Conservation (phyloP, 2,888 invertebrate genomes). For the Apodemia zela region DNA sequence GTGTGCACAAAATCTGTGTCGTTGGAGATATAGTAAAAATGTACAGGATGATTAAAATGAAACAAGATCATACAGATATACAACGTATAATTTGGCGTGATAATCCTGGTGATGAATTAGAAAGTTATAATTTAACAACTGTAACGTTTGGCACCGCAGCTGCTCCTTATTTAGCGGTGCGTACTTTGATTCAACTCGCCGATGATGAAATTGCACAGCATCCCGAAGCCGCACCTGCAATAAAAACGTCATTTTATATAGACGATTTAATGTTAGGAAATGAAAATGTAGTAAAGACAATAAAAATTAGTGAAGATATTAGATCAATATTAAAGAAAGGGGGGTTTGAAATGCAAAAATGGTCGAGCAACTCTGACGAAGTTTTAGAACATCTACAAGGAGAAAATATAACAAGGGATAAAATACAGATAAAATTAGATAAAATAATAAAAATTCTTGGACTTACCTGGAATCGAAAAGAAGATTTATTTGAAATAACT, state of each 20-base stretch:
- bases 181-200: slow-evolving; percentile 35
- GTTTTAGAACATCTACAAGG: slow-evolving; percentile 21
- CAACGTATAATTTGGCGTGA: slow-evolving; percentile 29
- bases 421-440: slow-evolving; percentile 23
- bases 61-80: slow-evolving; percentile 2
- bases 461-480: slow-evolving; percentile 20
- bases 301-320: slow-evolving; percentile 26
- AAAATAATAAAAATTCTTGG: slow-evolving; percentile 21
- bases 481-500: slow-evolving; percentile 20
- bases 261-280: slow-evolving; percentile 34
- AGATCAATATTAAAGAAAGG: slow-evolving; percentile 33
- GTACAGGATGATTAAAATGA: slow-evolving; percentile 27
- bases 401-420: slow-evolving; percentile 5
- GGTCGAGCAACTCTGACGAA: slow-evolving; percentile 29
- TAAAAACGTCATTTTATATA: slow-evolving; percentile 30
- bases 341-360: slow-evolving; percentile 41
- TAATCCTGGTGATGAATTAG: slow-evolving; percentile 1
- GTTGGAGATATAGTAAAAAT: too few species aligned
- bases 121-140: slow-evolving; percentile 21
- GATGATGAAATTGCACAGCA: slow-evolving; percentile 31
- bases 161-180: slow-evolving; percentile 38
- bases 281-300: slow-evolving; percentile 26
- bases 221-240: slow-evolving; percentile 27
- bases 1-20: slow-evolving; percentile 19
- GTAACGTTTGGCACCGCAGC: slow-evolving; percentile 27